Base-by-base conservation (phyloP, 53 echinoderm and acorn worm genomes). In the Glandiceps talaboti region DNA sequence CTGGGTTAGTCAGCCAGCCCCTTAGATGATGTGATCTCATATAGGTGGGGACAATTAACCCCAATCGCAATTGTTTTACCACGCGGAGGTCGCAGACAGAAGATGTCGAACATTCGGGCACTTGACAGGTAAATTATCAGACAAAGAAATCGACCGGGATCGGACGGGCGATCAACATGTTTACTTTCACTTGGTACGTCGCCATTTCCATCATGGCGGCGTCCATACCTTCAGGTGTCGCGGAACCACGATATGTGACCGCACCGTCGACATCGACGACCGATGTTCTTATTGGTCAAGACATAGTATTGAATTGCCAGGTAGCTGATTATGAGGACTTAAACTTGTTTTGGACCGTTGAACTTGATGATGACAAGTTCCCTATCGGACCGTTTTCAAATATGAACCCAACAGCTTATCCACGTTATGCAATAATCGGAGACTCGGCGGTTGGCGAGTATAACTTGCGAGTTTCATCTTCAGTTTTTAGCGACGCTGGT, bases 361-460 rank as follows among this genome's bases (percentile, higher is more conserved):
- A 45, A 12, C 64, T 45, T 20, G 64, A 45, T 45, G 64, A 45
- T 20, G 20, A 45, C 6, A 12, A 6, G 6, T 45, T 45, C 20
- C 6, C 64, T 6, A 45, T 45, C 64, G 64, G 64, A 45, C 64
- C 64, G 64, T 45, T 45, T 45, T 12, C 64, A 20, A 45, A 45
- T 45, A 6, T 6, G 6, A 45, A 45, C 64, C 64, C 64, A 6
- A 45, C 64, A 45, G 64, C 64, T 6, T 45, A 45, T 20, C 30
- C 30, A 29, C 75, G 75, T n/a, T 90, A 88, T 91, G 94, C 91
- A 1, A 80, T 92, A 14, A 92, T 92, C 78, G 94, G 94, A 1
- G 84, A 94, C 77, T 33, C 75, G 12, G 76, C 84, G n/a, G 81
- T 30, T 0, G 94, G 94, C 0, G 94, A 94, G 83, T 94, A 87